Evolutionary conservation across 2,888 invertebrate species (phyloP), one percentile per base, ranked within the genome.

Genomic region (Leptogaster cylindrica): DNA sequence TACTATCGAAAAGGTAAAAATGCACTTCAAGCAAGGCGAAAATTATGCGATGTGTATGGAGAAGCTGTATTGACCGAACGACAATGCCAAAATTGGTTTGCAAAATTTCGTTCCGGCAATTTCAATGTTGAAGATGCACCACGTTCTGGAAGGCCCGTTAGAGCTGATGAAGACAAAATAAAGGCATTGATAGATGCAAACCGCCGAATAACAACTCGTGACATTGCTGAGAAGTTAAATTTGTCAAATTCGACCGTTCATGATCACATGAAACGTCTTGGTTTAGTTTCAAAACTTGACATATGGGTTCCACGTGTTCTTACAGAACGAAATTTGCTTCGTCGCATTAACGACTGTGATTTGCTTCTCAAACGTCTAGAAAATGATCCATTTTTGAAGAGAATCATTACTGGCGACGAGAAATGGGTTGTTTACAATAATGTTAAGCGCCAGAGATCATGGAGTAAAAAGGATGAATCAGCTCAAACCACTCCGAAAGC

Each of bases 81-180:
- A 64, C 71, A 70, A 69, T 71, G 72, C 67, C 71, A 70, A 50
- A 70, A 71, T 58, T 72, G 70, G 72, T 74, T 73, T 66, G 68
- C 67, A 65, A 72, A 71, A 73, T 73, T 73, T 71, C 71, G 72
- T 66, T 71, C 70, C 16, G 70, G 69, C 50, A 70, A 70, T 71
- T 71, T 73, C 72, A 68, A 71, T 70, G 41, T 71, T 23, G 71
- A 71, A 71, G 68, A 71, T 70, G 67, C 72, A 70, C 70, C 71
- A 71, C 64, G 33, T 64, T 64, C 64, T 20, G 48, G 64, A 48
- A 46, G 64, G 48, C 64, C 64, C 8, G 64, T 64, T 64, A 48
- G 33, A 48, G 12, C 31, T 36, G 31, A 55, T 55, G 33, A 55
- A 31, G 55, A 55, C n/a, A 36, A 36, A 36, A 36, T 36, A 36